Base-by-base conservation (phyloP, 2,113 vertebrate species). In the Lophochroa leadbeateri region DNA sequence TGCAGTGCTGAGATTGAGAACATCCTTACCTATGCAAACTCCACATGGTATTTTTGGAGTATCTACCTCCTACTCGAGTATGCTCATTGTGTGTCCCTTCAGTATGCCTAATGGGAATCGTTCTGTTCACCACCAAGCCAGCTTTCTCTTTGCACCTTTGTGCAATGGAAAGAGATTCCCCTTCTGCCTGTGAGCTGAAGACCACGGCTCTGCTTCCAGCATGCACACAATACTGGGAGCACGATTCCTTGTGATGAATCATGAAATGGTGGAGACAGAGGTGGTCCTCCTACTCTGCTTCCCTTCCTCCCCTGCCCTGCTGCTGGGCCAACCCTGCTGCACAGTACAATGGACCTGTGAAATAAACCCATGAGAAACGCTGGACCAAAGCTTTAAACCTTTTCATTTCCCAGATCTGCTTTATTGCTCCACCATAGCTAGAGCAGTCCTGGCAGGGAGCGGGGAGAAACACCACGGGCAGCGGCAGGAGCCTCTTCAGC, bases 391-490 rank as follows among this genome's bases (percentile, higher is more conserved):
- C 33, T 83, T 68, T 71, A 89, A 81, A 88, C 8, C 46, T 46
- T 13, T 81, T 75, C 2, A 43, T 50, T 64, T 75, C 65, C 57
- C 65, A 55, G 65, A 44, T 64, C 13, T 50, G 50, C 68, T 39
- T 64, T 9, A 47, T 69, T 79, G 60, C 44, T 72, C 46, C 77
- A 53, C 6, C 76, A 41, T 2, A 11, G 76, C 65, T 19, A 6
- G 27, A 76, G 58, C 0, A 0, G 37, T 16, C 14, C 50, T 31
- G 35, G 92, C 43, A 78, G 95, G 52, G 58, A 53, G 71, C 0
- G 0, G 41, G 24, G 67, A 72, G 57, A 31, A 85, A 2, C 23
- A 75, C 35, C 1, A 0, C 0, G 0, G 74, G 64, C 71, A 82
- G 52, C 4, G 4, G 82, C 50, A 41, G 76, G n/a, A 90, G 76